These are phyloP conservation scores for Ditula angustiorana DNA, from an alignment of 2,888 invertebrate species.

Conservation along the genomic window DNA sequence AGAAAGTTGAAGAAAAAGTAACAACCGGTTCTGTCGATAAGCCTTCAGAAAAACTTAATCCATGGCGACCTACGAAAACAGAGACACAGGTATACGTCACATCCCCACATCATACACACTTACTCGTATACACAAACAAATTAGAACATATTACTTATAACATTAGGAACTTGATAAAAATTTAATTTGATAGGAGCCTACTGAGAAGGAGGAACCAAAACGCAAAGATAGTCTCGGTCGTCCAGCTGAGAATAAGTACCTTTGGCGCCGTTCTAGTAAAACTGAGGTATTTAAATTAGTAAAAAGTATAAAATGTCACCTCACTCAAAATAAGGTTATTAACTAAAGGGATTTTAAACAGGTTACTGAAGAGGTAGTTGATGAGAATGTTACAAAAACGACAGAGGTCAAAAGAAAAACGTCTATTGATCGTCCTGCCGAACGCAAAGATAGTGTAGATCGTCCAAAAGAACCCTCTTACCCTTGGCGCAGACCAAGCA, in stretches of 20 bases:
- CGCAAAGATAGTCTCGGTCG: slow-evolving; percentile 61
- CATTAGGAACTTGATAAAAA: slow-evolving; percentile 34
- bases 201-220: slow-evolving; percentile 60
- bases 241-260: slow-evolving; percentile 49
- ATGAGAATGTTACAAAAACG: slow-evolving; percentile 45
- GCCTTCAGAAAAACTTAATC: slow-evolving; percentile 71
- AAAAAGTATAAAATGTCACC: not conserved
- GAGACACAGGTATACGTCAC: slow-evolving; percentile 59
- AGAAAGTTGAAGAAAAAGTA: slow-evolving; percentile 62
- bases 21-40: slow-evolving; percentile 66
- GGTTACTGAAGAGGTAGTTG: slow-evolving; percentile 43
- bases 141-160: slow-evolving; percentile 38
- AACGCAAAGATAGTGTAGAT: slow-evolving; percentile 29
- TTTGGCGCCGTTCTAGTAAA: slow-evolving; percentile 55
- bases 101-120: slow-evolving; percentile 59
- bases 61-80: slow-evolving; percentile 78
- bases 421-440: slow-evolving; percentile 41
- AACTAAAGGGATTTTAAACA: slow-evolving; percentile 31
- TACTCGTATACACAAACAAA: slow-evolving; percentile 48
- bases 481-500: slow-evolving; percentile 50
- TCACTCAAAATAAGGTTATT: not conserved
- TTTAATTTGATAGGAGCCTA: slow-evolving; percentile 58
- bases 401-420: slow-evolving; percentile 52
- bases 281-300: slow-evolving; percentile 50
- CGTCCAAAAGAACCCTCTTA: slow-evolving; percentile 38